Evolutionary conservation across 2,888 invertebrate genomes (phyloP).

Genomic region (Drosophila merina): DNA sequence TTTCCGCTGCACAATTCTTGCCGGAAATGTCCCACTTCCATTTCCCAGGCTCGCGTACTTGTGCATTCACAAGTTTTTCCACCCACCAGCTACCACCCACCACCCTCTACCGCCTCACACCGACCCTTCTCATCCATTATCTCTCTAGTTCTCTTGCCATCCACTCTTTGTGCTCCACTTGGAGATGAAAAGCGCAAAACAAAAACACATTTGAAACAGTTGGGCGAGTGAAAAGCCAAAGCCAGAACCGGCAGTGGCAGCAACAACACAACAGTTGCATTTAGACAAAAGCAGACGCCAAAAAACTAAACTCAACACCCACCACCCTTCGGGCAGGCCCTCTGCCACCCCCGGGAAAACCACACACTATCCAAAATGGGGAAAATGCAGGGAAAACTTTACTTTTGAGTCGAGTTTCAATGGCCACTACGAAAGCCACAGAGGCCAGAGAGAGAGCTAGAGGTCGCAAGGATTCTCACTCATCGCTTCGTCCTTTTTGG

Average conservation of each 20-base stretch:
- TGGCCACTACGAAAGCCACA: slow-evolving; percentile 36
- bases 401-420: slow-evolving; percentile 70
- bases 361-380: neutral
- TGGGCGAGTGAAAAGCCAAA: slow-evolving; percentile 61
- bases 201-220: slow-evolving; percentile 58
- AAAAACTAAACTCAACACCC: slow-evolving; percentile 46
- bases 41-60: slow-evolving; percentile 20
- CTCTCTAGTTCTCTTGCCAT: neutral
- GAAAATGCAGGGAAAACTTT: slow-evolving; percentile 50
- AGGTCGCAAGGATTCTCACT: slow-evolving; percentile 51
- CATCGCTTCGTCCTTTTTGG: slow-evolving; percentile 78
- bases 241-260: slow-evolving; percentile 35
- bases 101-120: neutral
- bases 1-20: slow-evolving; percentile 44
- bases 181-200: slow-evolving; percentile 63
- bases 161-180: slow-evolving; percentile 33
- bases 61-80: slow-evolving; percentile 41
- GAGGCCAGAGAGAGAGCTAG: slow-evolving; percentile 3
- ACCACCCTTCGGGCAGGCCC: slow-evolving; percentile 8
- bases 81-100: slow-evolving; percentile 1
- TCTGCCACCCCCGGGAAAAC: neutral
- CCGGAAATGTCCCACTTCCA: slow-evolving; percentile 51
- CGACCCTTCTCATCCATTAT: neutral
- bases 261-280: slow-evolving; percentile 34
- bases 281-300: slow-evolving; percentile 60